Evolutionary conservation across 2,888 invertebrate genomes (phyloP), one percentile per base, ranked within the genome.

Genomic region (Troides aeacus): DNA sequence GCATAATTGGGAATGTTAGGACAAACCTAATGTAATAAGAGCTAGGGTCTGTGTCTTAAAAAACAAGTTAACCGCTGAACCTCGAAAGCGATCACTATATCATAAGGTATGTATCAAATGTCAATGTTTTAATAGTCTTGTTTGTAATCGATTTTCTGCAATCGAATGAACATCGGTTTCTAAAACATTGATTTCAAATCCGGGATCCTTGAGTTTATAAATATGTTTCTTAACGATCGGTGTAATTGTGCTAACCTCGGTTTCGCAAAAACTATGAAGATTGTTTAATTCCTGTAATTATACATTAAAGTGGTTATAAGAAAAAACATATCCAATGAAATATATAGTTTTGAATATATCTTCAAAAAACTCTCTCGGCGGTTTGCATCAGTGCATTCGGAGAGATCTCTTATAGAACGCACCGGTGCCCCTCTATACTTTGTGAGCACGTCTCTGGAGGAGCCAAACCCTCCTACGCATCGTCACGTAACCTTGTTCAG

Each of bases 121-220:
- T 53, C 53, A 53, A n/a, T 6, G n/a, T 53, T 53, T 53, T n/a
- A n/a, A 53, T 53, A 18, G n/a, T 53, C n/a, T 53, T 53, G 18
- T 53, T 18, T n/a, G 6, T n/a, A 53, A 53, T 6, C 18, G 3
- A 8, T 18, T n/a, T n/a, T 53, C 53, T 53, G 5, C 15, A n/a
- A n/a, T 53, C 53, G 53, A 53, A n/a, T 53, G 21, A 68, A 12
- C n/a, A 18, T 64, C 60, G 23, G 23, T 50, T 57, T 46, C 62
- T 62, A 39, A 23, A 46, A 23, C 60, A n/a, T 30, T 21, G 69
- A 62, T 69, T 69, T 69, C 69, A 65, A 65, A 69, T 69, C 69
- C 69, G 64, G 65, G 42, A 65, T 65, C 69, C 69, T 69, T 69
- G 64, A 62, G 6, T 39, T 30, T 58, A 65, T 64, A 61, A 64